Evolutionary conservation across 1,140 invertebrate species (phyloP), one percentile per base, ranked within the genome.

Genomic region (Zaprionus capensis): DNA sequence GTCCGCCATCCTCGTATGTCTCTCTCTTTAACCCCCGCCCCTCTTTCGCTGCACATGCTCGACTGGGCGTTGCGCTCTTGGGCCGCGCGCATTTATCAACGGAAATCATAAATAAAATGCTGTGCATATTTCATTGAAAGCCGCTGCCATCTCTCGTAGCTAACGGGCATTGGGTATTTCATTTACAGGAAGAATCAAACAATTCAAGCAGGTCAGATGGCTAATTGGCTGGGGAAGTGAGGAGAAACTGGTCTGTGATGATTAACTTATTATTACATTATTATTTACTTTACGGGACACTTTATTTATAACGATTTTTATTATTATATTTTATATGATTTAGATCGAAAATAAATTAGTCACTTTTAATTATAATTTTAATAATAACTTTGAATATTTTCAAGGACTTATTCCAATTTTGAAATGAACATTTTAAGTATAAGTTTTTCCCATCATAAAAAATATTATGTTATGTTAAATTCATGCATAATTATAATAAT

Each of bases 71-170:
- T 62, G 55, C 31, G 38, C 46, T 12, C 36, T 58, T 55, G 56
- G 34, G 59, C 31, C 49, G 51, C 51, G 61, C 28, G 71, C 79
- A 84, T 87, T 87, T 87, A 87, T 87, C 84, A 87, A 84, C 84
- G 84, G 84, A 87, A 87, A 87, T 88, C 84, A 87, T 87, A 87
- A 87, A 87, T 87, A 84, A 87, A 81, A 84, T 62, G 53, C 66
- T 34, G 74, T 73, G 63, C 85, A 87, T 90, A 79, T 88, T 81
- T 87, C 71, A 84, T 69, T 44, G 20, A 38, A 65, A 58, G 61
- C 69, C 58, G 61, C 34, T 26, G 41, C 14, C 46, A 38, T 34
- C 11, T 17, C 34, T 20, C 11, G 11, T 15, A n/a, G 22, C n/a
- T 22, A 1, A 36, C 34, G 34, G 0, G 2, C 15, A 36, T 49